Conservation (phyloP, 1,140 invertebrate species). For the Dreissena rostriformis region DNA sequence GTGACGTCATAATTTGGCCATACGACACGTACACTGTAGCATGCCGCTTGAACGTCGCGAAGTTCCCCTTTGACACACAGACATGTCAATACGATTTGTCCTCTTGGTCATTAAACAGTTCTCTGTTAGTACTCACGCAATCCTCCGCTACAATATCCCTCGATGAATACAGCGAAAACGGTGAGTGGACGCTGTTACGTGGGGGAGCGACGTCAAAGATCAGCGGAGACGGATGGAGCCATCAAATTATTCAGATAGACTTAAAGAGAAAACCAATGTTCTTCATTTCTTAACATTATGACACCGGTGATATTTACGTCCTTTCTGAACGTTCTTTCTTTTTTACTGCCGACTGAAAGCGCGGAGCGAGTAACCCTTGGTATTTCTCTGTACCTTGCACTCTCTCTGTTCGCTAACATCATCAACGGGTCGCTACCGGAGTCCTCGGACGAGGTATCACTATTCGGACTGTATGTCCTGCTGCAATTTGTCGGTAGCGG, state of each 20-base stretch:
- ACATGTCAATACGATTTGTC: slow-evolving; percentile 98
- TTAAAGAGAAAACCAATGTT: slow-evolving; percentile 26
- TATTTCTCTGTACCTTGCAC: slow-evolving; percentile 58
- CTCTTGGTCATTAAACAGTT: slow-evolving; percentile 91
- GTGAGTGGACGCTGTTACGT: slow-evolving; percentile 33
- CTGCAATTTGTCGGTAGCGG: slow-evolving; percentile 43
- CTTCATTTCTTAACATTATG: slow-evolving; percentile 51
- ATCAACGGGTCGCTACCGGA: slow-evolving; percentile 51
- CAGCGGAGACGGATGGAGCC: not conserved
- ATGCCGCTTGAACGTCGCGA: slow-evolving; percentile 88
- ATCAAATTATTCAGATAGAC: slow-evolving; percentile 37
- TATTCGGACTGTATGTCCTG: slow-evolving; percentile 78
- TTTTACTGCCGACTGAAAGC: slow-evolving; percentile 55
- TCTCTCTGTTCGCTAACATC: slow-evolving; percentile 54
- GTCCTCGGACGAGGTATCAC: slow-evolving; percentile 55
- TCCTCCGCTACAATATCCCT: not conserved
- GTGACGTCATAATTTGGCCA: slow-evolving; percentile 35
- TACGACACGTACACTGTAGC: slow-evolving; percentile 34
- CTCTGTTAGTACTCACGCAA: slow-evolving; percentile 25
- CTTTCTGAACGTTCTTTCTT: slow-evolving; percentile 43
- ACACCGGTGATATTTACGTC: slow-evolving; percentile 58
- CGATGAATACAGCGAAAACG: slow-evolving; percentile 21
- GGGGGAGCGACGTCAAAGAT: not conserved
- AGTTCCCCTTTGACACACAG: slow-evolving; percentile 91
- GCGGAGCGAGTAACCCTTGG: slow-evolving; percentile 60